These are phyloP conservation scores for Tursiops truncatus DNA, from an alignment of 2,113 vertebrate species.

Conservation along the genomic window DNA sequence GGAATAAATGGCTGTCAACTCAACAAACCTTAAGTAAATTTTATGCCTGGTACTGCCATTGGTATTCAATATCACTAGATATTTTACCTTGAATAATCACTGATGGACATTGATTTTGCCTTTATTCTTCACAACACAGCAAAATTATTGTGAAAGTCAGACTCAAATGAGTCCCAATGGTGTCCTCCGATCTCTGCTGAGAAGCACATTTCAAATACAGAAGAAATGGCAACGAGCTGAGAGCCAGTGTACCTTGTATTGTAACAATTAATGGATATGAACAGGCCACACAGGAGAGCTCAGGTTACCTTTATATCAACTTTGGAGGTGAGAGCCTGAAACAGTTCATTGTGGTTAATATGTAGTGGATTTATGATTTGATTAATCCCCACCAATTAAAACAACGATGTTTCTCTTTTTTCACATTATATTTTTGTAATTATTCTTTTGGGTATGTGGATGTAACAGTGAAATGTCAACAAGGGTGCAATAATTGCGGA, in stretches of 20 bases:
- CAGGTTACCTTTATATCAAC: conserved; percentile 82
- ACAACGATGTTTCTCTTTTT: conserved; percentile 74
- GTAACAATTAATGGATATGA: conserved; percentile 87
- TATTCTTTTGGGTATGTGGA: conserved; percentile 56
- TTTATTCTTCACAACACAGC: conserved; percentile 90
- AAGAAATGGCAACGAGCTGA: conserved; percentile 82
- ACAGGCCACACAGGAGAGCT: conserved; percentile 82
- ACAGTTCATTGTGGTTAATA: conserved; percentile 82
- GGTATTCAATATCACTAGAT: conserved; percentile 86
- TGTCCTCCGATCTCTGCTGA: conserved; percentile 86
- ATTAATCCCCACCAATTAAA: conserved; percentile 76
- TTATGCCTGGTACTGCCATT: conserved; percentile 81
- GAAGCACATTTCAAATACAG: conserved; percentile 83
- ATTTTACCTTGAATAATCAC: conserved; percentile 89
- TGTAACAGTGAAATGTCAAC: conserved; percentile 63
- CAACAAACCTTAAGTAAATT: conserved; percentile 84
- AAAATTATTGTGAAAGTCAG: conserved; percentile 91
- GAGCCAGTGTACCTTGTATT: conserved; percentile 80
- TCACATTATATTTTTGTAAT: conserved; percentile 71
- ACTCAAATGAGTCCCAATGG: conserved; percentile 87
- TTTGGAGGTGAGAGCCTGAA: conserved; percentile 85
- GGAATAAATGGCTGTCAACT: conserved; percentile 83
- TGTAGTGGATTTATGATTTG: conserved; percentile 72
- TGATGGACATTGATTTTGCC: conserved; percentile 91
- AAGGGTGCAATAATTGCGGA: conserved; percentile 62